A percentile compares a stretch with the other conserved stretches of the same genome.
Conservation (phyloP, 1,140 invertebrate genomes). For the Diabrotica undecimpunctata region DNA sequence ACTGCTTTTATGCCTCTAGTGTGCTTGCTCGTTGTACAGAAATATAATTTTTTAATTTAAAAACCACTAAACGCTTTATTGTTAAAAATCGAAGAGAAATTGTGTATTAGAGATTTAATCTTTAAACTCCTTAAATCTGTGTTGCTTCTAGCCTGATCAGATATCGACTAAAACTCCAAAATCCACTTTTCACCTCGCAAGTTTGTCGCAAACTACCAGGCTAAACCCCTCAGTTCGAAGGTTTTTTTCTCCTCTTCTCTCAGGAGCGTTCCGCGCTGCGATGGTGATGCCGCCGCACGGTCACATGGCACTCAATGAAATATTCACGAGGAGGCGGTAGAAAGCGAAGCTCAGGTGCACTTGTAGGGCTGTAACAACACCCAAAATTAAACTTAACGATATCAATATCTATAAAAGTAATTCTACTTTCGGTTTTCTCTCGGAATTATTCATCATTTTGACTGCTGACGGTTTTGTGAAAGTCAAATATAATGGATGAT, state of each 20-base stretch:
- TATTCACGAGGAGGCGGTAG: constrained; percentile 25
- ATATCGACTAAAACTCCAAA: constrained; percentile 7
- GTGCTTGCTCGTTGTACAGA: no score
- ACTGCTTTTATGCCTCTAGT: no score
- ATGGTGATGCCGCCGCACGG: not conserved
- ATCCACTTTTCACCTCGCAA: constrained; percentile 10
- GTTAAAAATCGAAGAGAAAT: no score
- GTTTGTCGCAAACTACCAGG: no score
- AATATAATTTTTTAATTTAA: no score
- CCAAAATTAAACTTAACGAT: constrained; percentile 35
- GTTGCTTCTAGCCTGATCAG: not conserved
- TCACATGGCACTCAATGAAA: constrained; percentile 27
- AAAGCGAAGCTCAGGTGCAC: constrained; percentile 31
- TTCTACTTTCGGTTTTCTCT: constrained; percentile 30
- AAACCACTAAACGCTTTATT: no score
- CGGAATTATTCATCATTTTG: constrained; percentile 28
- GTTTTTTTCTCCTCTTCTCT: no score
- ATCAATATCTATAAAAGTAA: constrained; percentile 38
- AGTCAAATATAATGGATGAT: constrained; percentile 5
- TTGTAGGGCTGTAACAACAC: constrained; percentile 27
- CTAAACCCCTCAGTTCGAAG: no score
- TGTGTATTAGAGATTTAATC: no score
- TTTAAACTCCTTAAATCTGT: no score
- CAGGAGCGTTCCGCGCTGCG: not conserved
- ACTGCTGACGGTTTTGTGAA: not conserved